Evolutionary conservation across 2,888 invertebrate species (phyloP).

Genomic region (Halocaridina rubra): DNA sequence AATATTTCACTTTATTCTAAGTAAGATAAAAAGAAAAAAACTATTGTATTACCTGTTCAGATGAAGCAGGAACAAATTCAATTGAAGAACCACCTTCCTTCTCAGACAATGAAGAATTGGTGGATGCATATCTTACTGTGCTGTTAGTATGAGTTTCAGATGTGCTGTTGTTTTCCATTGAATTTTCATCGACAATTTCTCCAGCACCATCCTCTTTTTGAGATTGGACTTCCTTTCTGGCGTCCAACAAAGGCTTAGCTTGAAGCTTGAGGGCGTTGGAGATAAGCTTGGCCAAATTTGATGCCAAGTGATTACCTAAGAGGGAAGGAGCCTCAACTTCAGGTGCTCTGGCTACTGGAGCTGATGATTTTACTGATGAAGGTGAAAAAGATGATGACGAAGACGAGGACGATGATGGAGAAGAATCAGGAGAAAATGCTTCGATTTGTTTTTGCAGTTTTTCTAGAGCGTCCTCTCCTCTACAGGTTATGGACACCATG

Average conservation of each 20-base stretch:
- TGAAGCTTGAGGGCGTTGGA: background rate
- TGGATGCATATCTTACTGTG: no score
- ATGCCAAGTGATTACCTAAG: background rate
- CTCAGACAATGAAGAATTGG: no score
- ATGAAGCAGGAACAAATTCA: background rate
- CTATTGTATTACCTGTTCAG: background rate
- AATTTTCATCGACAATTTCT: no score
- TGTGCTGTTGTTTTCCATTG: no score
- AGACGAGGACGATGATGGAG: background rate
- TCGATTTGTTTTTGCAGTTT: background rate
- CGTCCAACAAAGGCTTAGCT: background rate
- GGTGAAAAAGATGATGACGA: background rate
- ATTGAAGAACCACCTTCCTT: no score
- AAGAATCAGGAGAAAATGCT: background rate
- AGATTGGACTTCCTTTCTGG: background rate
- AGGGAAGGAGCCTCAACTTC: background rate
- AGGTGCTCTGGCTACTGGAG: background rate
- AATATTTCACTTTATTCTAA: no score
- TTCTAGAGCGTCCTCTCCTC: background rate
- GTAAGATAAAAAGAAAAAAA: no score
- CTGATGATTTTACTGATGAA: background rate
- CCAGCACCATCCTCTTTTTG: no score
- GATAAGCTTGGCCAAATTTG: background rate
- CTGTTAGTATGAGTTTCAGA: no score
- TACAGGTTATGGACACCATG: background rate